Evolutionary conservation across 35 echinoderm and acorn worm genomes (phyloP), one percentile per base, ranked within the genome.

Genomic region (Stichopus chloronotus): DNA sequence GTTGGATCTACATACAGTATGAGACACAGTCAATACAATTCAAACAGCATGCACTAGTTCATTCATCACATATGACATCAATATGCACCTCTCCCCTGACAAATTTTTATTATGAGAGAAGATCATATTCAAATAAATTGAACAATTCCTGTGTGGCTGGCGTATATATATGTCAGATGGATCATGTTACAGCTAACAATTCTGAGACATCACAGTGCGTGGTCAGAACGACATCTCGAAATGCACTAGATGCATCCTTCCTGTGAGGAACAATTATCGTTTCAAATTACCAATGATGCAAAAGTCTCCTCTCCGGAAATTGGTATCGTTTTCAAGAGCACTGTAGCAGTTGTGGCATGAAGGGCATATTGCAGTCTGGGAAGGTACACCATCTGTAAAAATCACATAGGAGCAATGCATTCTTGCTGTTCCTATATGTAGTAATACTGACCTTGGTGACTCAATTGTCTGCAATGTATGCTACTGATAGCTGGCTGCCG

Each of bases 201-300:
- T 65, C 61, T 65, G 61, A 65, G 61, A 65, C 61, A 65, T 65
- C 61, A 65, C 61, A 65, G 61, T 43, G 30, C 30, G 30, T 65
- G 61, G 61, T 65, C 61, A 65, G 61, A 43, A 65, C 61, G 19
- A 65, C 61, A 65, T 65, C 61, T 19, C 19, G 61, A 17, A 14
- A 65, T 65, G 61, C 19, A 19, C 61, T 65, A 11, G 11, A 65
- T 65, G 61, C 61, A 65, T 65, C 61, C 11, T 8, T 56, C 55
- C 52, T 83, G 80, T 55, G 55, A 55, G 55, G 80, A 83, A 83
- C 80, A 83, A 83, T 83, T 83, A 83, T 83, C 7, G 80, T 83
- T 83, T 83, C 17, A 13, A 56, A 56, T 83, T 83, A 56, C 80
- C 19, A 0, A 11, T 11, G 61, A 65, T 14, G 61, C 61, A 54